Percentiles rank a stretch among this genome's conserved stretches.
Conservation (phyloP, 2,113 vertebrate genomes). For the Edolisoma coerulescens region DNA sequence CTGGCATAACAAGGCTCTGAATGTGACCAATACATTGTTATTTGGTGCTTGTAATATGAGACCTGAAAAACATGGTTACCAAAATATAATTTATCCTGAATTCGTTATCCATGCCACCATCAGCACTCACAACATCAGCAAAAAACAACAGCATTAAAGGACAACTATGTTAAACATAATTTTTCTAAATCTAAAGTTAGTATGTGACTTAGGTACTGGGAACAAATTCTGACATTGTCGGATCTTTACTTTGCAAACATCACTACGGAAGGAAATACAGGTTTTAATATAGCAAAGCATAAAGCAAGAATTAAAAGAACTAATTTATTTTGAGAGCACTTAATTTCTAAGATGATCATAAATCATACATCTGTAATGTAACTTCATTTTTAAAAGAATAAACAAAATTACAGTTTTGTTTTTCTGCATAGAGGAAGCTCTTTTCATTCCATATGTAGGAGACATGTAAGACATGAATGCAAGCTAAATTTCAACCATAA, state of each 20-base stretch:
- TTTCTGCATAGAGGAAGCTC: background rate
- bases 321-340: background rate
- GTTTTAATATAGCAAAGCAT: background rate
- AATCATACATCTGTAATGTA: background rate
- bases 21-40: background rate
- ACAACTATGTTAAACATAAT: background rate
- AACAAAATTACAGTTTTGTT: background rate
- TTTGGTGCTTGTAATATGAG: background rate
- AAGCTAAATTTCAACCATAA: conserved; percentile 43
- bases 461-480: background rate
- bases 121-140: background rate
- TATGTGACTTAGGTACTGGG: background rate
- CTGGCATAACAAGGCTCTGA: background rate
- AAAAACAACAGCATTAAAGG: background rate
- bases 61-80: background rate
- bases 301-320: background rate
- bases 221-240: background rate
- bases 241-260: background rate
- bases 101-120: background rate
- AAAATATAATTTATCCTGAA: background rate
- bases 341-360: background rate
- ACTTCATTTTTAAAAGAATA: background rate
- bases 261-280: background rate
- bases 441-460: conserved; percentile 1
- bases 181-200: background rate